phyloP scores from a whole-genome alignment of 1,140 invertebrate genomes.

The Plectus sambesii region DNA sequence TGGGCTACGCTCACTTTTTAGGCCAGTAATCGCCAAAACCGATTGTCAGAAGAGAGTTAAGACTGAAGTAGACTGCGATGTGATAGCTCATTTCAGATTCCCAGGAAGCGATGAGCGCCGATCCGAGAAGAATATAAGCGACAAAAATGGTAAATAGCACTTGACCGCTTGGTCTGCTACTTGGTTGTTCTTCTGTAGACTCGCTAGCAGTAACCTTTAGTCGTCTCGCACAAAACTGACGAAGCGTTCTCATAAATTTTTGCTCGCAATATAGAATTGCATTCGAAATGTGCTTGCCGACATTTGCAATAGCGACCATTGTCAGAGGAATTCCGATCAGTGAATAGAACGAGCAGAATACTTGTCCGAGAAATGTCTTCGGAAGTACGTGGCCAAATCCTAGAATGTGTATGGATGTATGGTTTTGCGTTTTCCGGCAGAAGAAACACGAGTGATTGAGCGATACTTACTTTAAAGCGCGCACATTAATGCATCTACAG shows the following conservation, averaged over 20 bases:
- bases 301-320: constrained; percentile 32
- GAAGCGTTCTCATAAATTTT: too few relatives aligned
- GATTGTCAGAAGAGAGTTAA: too few relatives aligned
- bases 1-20: too few relatives aligned
- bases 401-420: too few relatives aligned
- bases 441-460: too few relatives aligned
- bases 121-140: constrained; percentile 27
- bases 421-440: too few relatives aligned
- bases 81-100: constrained; percentile 42
- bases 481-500: too few relatives aligned
- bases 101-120: constrained; percentile 26
- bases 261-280: neutral
- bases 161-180: constrained; percentile 7
- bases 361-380: constrained; percentile 42
- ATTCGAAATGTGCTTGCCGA: constrained; percentile 27
- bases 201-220: too few relatives aligned
- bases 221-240: too few relatives aligned
- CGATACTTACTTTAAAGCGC: too few relatives aligned
- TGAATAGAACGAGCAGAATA: constrained; percentile 36
- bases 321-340: constrained; percentile 36
- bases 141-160: constrained; percentile 28
- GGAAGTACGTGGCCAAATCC: constrained; percentile 53
- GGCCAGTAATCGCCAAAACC: too few relatives aligned
- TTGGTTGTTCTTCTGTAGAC: constrained; percentile 11
- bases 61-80: too few relatives aligned